Evolutionary conservation across 2,113 vertebrate genomes (phyloP).

Genomic region (Antennarius striatus): DNA sequence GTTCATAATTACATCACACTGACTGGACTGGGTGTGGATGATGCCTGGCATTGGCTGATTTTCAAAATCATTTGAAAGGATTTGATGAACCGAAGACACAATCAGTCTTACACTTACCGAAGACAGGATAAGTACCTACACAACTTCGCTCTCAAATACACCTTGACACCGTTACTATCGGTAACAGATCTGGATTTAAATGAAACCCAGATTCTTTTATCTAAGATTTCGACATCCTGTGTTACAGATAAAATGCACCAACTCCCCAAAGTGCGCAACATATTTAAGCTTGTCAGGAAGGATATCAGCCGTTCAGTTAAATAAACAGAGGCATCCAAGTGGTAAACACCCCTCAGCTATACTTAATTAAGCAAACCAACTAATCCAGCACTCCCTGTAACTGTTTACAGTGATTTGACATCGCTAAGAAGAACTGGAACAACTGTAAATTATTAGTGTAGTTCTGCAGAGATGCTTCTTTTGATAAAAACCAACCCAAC

Average conservation of each 20-base stretch:
- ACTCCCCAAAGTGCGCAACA: neutral
- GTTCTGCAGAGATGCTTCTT: neutral
- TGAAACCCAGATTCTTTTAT: neutral
- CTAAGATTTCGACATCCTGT: neutral
- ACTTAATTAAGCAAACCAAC: conserved; percentile 43
- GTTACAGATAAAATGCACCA: neutral
- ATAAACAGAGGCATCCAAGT: conserved; percentile 15
- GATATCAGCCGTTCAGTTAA: conserved; percentile 5
- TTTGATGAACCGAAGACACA: conserved; percentile 33
- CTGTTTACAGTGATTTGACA: conserved; percentile 40
- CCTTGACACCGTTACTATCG: neutral
- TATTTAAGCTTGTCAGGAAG: neutral
- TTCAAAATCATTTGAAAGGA: conserved; percentile 21
- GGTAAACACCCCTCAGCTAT: conserved; percentile 43
- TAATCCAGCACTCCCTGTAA: conserved; percentile 24
- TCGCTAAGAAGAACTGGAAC: neutral
- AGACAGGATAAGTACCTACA: conserved; percentile 28
- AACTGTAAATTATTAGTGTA: neutral
- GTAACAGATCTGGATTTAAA: neutral
- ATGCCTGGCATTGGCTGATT: conserved; percentile 13
- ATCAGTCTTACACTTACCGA: conserved; percentile 12
- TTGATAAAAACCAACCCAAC: conserved; percentile 19
- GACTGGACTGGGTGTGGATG: conserved; percentile 19
- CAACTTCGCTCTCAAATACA: conserved; percentile 4
- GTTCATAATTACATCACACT: conserved; percentile 46